Evolutionary conservation across 2,113 vertebrate species (phyloP), one percentile per base, ranked within the genome.

Genomic region (Silurus glanis): DNA sequence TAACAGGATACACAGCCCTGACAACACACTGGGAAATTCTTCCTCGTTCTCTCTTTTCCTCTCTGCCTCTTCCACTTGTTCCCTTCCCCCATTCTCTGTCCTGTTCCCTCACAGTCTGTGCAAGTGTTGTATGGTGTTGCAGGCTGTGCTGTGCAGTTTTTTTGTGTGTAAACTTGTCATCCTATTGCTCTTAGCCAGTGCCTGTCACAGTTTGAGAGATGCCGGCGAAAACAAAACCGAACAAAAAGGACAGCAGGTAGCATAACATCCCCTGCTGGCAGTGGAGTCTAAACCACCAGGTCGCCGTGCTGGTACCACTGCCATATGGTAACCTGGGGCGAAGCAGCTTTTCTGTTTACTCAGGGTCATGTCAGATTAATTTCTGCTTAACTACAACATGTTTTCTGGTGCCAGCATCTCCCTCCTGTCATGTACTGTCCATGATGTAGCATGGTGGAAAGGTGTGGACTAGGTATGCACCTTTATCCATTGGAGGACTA

Each of bases 291-390:
- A 86, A 88, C 59, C 74, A 84, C 83, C 91, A 87, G 94, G 92
- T 91, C 90, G 91, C n/a, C 90, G 89, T 90, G 87, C 91, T 89
- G 89, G 93, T 93, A 92, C 92, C 92, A 87, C 89, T 92, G 90
- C 94, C 95, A 95, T 93, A 95, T 95, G 94, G 94, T 92, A 92
- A 94, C 94, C 94, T 87, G 90, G 92, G 93, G 95, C 94, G 84
- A 92, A 94, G 92, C 93, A 94, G 93, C 92, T 92, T 94, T 92
- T 92, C 92, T 94, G 94, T 94, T 94, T 95, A 91, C 91, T 93
- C 90, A 89, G 94, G 95, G 93, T 95, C 93, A 92, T 92, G 92
- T 94, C 94, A 94, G 90, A 91, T 93, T 93, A 88, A 89, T 92
- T 92, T 93, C 91, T 91, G 91, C 90, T 92, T 90, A 93, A 93